These are phyloP conservation scores for Haliclystus octoradiatus DNA, from an alignment of 30 jellyfish, hydroid and myxozoan species.

Conservation along the genomic window DNA sequence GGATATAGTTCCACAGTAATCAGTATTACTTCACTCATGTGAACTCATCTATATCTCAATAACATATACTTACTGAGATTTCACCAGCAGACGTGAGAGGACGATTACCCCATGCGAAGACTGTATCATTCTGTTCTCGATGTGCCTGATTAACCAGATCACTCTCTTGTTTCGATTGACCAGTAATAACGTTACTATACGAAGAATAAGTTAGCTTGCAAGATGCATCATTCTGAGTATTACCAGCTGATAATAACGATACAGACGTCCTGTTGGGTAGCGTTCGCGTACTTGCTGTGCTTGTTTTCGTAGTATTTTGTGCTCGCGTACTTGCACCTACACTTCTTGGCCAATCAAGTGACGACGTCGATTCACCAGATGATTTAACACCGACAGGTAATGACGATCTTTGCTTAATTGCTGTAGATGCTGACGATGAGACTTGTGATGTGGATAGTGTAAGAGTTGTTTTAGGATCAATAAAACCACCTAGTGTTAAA, in stretches of 20 bases:
- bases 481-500: slow-evolving; percentile 65
- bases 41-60: no score
- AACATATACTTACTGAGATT: no score
- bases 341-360: slow-evolving; percentile 23
- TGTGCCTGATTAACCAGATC: no score
- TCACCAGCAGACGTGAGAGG: no score
- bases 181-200: not conserved
- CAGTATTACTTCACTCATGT: no score
- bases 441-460: not conserved
- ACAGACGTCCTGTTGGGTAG: not conserved
- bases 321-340: slow-evolving; percentile 7
- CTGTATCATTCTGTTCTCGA: no score
- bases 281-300: not conserved
- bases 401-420: not conserved
- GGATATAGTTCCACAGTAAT: no score
- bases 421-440: not conserved
- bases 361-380: slow-evolving; percentile 29
- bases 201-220: not conserved
- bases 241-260: no score
- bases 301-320: not conserved
- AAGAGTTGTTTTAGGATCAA: slow-evolving; percentile 40
- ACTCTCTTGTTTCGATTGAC: not conserved
- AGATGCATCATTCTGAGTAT: not conserved
- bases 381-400: slow-evolving; percentile 11
- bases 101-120: no score